Evolutionary conservation across 1,140 invertebrate species (phyloP), one percentile per base, ranked within the genome.

Genomic region (Samia ricini): DNA sequence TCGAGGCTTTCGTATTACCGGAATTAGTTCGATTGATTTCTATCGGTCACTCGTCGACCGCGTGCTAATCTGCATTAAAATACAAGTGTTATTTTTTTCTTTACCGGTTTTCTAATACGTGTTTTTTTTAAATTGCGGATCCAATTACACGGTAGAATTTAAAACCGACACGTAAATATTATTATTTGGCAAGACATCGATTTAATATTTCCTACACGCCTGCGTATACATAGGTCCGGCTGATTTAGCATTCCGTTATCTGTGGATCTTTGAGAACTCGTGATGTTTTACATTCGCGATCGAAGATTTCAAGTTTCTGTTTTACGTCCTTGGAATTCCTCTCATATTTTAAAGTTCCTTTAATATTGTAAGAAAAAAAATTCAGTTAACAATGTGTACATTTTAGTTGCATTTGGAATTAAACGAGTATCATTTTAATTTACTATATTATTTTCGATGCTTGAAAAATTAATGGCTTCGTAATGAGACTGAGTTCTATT

Each of bases 321-420:
- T 50, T 59, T 56, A 12, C 62, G 61, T 68, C 36, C 33, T 50
- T 56, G 68, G 62, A 65, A 68, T 68, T 68, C 56, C 64, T 65
- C 55, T 8, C 36, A 61, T 51, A 4, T 61, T 66, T 19, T 19
- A 22, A 23, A 20, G 2, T 26, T 36, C 33, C 8, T 33, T 42
- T 42, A 36, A 36, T 57, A 15, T 42, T 12, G 15, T 42, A 42
- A 0, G 33, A 42, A 42, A 1, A n/a, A n/a, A 42, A 42, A 10
- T 42, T 42, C n/a, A 15, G 33, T 42, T 1, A 42, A 42, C n/a
- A 42, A 42, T 42, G 6, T 10, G 26, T 29, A 1, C 6, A 29
- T 2, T 2, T 29, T 29, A 8, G 10, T 29, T 29, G 10, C 26
- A 29, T 1, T 29, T 5, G 4, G 10, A 10, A 10, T 29, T 29